Conservation (phyloP, 2,113 vertebrate genomes). For the Oostethus manadensis region DNA sequence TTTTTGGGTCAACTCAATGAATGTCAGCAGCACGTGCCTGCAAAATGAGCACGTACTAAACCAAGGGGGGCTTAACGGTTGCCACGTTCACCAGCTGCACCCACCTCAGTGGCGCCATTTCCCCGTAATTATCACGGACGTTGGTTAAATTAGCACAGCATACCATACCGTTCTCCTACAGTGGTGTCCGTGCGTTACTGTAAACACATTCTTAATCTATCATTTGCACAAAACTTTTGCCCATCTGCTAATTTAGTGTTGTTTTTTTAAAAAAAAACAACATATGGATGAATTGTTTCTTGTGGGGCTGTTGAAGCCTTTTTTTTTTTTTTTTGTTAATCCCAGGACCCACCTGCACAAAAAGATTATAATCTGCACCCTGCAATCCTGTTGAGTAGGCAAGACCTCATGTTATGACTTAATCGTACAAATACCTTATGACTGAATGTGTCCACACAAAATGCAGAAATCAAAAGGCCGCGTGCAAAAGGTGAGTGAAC, state of each 20-base stretch:
- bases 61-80: background rate
- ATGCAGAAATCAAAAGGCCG: constrained; percentile 10
- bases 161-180: background rate
- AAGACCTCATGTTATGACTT: background rate
- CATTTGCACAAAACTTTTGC: background rate
- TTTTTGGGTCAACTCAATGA: constrained; percentile 13
- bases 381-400: background rate
- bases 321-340: background rate
- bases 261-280: too few relatives aligned
- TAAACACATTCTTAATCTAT: background rate
- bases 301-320: background rate
- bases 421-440: background rate
- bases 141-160: constrained; percentile 6
- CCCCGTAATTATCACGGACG: background rate
- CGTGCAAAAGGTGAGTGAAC: background rate
- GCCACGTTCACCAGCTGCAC: constrained; percentile 41
- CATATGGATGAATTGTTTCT: background rate
- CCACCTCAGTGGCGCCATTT: background rate
- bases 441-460: background rate
- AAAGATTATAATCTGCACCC: background rate
- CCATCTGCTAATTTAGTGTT: background rate
- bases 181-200: constrained; percentile 2
- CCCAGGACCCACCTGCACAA: background rate
- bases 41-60: background rate
- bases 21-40: constrained; percentile 41